phyloP scores from a whole-genome alignment of 92 coral and sea anemone species.

The Siderastrea siderea region DNA sequence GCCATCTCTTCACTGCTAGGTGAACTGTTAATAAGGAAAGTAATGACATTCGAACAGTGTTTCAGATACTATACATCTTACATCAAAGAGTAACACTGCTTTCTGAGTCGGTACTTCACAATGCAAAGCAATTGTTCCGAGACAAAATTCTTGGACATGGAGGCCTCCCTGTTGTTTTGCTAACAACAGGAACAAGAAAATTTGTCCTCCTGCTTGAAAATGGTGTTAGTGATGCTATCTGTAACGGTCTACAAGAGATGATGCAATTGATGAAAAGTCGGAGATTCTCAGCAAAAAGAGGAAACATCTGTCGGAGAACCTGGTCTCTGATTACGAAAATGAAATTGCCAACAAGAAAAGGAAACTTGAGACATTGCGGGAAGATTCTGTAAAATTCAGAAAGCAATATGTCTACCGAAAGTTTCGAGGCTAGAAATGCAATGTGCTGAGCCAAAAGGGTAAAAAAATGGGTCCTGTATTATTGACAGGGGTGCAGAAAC shows the following conservation, averaged over 20 bases:
- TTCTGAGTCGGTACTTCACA: neutral
- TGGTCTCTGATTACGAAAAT: neutral
- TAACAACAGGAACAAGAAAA: neutral
- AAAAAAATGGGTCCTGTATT: neutral
- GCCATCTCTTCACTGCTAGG: neutral
- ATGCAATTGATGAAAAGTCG: neutral
- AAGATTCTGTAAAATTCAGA: neutral
- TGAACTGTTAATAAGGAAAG: neutral
- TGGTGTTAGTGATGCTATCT: neutral
- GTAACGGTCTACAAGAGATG: neutral
- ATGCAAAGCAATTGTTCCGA: neutral
- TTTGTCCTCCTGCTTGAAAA: neutral
- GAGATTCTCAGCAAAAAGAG: neutral
- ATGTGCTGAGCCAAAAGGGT: neutral
- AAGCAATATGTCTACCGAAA: neutral
- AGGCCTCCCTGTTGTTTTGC: neutral
- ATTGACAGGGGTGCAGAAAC: constrained; percentile 47
- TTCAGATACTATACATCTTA: neutral
- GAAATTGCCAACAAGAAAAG: neutral
- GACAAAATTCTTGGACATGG: neutral
- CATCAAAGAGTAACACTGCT: neutral
- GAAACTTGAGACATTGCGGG: neutral
- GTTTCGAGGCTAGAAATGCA: neutral
- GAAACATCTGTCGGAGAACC: neutral
- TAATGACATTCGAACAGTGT: neutral